Evolutionary conservation across 2,797 vertebrate species (phyloP), one percentile per base, ranked within the genome.

Genomic region (Lagodon rhomboides): DNA sequence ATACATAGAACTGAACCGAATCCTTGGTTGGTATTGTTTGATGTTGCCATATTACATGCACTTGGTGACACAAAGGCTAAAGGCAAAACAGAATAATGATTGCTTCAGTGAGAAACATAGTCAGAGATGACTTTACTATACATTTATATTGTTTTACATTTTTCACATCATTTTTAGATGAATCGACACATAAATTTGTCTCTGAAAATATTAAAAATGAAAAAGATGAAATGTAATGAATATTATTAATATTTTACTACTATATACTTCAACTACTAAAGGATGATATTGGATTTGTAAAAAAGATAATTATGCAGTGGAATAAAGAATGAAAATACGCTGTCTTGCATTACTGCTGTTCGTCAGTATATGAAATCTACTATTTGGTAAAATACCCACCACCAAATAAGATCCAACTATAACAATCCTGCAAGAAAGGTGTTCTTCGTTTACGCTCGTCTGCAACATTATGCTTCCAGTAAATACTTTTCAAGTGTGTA

Each of bases 381-480:
- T 3, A 7, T 43, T 67, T 49, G 2, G 15, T 60, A 12, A 17
- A 51, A 58, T 20, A 13, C 15, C 23, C 5, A 1, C 3, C 15
- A 62, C 10, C 44, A 50, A 65, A 70, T 23, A 58, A 23, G 22
- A 60, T 12, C 1, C 8, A 79, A 49, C 44, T 73, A 49, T 34
- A 20, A 70, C 8, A 27, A 50, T 25, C 2, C 17, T 72, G 25
- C 20, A 41, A 13, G 3, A 59, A 66, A 46, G 13, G 55, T 3
- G 8, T 34, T 46, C 10, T 43, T 51, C 0, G 3, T 55, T 6
- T 50, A n/a, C 17, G 54, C 46, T 46, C 2, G 34, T 38, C 9
- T 38, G 34, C 34, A 38, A 38, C 34, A 38, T 38, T 38, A 38
- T 38, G 34, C 34, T 38, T 74, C 5, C 15, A 4, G 10, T 34